These are phyloP conservation scores for Forbesichthys agassizii DNA, from an alignment of 2,113 vertebrate genomes.

Conservation along the genomic window DNA sequence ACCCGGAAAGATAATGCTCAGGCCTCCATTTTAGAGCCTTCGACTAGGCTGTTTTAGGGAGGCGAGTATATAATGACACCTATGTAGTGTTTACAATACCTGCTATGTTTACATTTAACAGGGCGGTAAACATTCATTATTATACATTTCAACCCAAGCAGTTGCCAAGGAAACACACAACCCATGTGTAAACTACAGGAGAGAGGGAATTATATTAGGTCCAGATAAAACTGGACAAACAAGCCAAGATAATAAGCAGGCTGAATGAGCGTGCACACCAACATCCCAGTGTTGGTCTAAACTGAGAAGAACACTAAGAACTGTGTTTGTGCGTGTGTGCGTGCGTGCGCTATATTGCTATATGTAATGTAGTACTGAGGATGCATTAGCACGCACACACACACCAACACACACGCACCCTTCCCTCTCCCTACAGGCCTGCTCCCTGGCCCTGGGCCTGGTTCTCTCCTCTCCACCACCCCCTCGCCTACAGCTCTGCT, in stretches of 20 bases:
- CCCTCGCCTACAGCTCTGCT: neutral
- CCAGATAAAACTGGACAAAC: neutral
- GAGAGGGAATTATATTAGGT: slow-evolving; percentile 8
- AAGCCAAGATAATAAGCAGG: too few relatives aligned
- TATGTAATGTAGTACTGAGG: too few relatives aligned
- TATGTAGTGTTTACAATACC: neutral
- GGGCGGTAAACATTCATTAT: too few relatives aligned
- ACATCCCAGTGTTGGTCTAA: slow-evolving; percentile 1
- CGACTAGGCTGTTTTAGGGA: neutral
- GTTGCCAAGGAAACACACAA: slow-evolving; percentile 13
- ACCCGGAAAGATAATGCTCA: neutral
- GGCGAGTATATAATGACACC: neutral
- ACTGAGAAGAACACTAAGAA: neutral
- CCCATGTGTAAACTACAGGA: neutral
- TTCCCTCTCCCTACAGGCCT: too few relatives aligned
- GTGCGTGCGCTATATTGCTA: too few relatives aligned
- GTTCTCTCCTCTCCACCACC: too few relatives aligned
- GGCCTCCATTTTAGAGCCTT: neutral
- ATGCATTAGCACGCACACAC: neutral
- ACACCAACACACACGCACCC: slow-evolving; percentile 1
- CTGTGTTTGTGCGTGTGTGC: neutral
- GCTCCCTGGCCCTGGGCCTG: neutral
- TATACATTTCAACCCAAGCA: neutral
- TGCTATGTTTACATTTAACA: neutral
- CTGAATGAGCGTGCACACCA: slow-evolving; percentile 2